Conservation (phyloP, 2,113 vertebrate species). For the Aegotheles bennettii region DNA sequence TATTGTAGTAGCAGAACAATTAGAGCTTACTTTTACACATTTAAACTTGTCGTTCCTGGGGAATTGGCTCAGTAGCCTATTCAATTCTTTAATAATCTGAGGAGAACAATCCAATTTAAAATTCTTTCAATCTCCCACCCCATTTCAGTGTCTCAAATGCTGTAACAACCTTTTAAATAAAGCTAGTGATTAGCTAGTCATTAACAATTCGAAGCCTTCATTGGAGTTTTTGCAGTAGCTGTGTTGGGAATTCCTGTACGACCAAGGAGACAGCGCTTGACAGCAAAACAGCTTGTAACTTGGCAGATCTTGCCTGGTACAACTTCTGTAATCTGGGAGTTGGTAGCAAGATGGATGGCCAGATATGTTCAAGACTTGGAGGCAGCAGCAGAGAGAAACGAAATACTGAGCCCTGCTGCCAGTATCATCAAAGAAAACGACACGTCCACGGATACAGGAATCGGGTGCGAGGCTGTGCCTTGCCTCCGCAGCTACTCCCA, state of each 20-base stretch:
- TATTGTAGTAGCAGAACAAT: background rate
- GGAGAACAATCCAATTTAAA: background rate
- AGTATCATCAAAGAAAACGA: background rate
- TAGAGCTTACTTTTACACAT: constrained; percentile 6
- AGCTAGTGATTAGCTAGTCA: background rate
- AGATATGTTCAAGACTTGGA: background rate
- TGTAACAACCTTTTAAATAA: background rate
- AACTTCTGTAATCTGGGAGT: background rate
- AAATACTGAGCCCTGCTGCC: background rate
- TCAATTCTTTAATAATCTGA: background rate
- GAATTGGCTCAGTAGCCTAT: background rate
- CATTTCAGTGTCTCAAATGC: background rate
- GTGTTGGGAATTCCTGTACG: background rate
- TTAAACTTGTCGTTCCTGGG: background rate
- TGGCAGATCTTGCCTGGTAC: background rate
- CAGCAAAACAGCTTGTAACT: background rate
- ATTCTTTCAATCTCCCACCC: background rate
- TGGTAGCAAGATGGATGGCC: background rate
- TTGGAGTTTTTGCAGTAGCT: background rate
- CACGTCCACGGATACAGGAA: background rate
- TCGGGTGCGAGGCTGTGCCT: background rate
- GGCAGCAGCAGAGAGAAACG: background rate
- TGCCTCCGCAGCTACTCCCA: background rate
- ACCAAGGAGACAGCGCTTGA: background rate
- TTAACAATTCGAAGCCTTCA: background rate